Evolutionary conservation across 2,888 invertebrate genomes (phyloP), one percentile per base, ranked within the genome.

Genomic region (Chrysotoxum bicinctum): DNA sequence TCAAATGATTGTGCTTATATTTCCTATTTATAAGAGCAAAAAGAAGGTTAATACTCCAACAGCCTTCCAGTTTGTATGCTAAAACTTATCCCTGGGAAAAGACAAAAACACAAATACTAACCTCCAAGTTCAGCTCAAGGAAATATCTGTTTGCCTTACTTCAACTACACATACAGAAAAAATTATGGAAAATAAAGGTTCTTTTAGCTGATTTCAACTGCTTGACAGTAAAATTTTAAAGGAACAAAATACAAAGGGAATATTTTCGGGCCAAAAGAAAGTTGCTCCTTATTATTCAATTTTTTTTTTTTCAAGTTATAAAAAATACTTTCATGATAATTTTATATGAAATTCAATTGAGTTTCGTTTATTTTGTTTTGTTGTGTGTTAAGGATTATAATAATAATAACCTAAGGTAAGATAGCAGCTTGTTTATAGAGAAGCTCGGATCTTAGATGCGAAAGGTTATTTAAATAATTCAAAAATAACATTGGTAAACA

Each of bases 391-490:
- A 50, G 9, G n/a, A 30, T 5, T 35, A 66, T 50, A 66, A 66
- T 66, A 66, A 66, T 50, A 66, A 66, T 66, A 66, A 50, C 66
- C 50, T 37, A 35, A 50, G 66, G 66, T 66, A 23, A 35, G n/a
- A 50, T n/a, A 14, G 14, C 14, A 64, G 62, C 35, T 50, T 32
- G 19, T 19, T 56, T n/a, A 35, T 21, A n/a, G 16, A 7, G 26
- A 43, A 62, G 45, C 43, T n/a, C n/a, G 48, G 32, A 45, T 60
- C 37, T 2, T 14, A 37, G 30, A 62, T 43, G 43, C 30, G 43
- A 30, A 16, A 32, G 6, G 19, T 43, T 62, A 43, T 62, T 62
- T 7, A 45, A 62, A 62, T 45, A 62, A n/a, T n/a, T n/a, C n/a
- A n/a, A n/a, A n/a, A n/a, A n/a, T n/a, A n/a, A n/a, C n/a, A n/a